Percentiles rank a stretch among this genome's conserved stretches.
phyloP scores from a whole-genome alignment of 2,888 invertebrate genomes.

The Aporophyla nigra region DNA sequence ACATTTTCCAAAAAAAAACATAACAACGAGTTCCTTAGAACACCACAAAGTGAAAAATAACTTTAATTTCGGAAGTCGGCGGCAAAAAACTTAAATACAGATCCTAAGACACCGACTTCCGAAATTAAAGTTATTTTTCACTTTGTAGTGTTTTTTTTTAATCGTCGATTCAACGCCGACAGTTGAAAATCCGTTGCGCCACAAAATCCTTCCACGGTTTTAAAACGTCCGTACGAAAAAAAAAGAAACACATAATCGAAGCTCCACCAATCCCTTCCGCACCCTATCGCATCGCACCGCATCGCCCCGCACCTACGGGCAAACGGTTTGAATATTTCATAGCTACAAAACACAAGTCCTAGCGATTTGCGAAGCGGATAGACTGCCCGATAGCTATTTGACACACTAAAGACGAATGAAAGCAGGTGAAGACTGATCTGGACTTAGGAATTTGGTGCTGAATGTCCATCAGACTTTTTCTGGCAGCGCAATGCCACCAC shows the following conservation, averaged over 20 bases:
- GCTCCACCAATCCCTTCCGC: conserved; percentile 39
- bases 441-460: neutral
- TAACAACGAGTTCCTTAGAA: no score
- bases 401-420: conserved; percentile 1
- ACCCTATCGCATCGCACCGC: neutral
- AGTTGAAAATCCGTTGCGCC: no score
- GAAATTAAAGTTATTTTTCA: no score
- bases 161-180: no score
- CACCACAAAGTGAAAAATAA: no score
- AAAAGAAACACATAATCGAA: conserved; percentile 51
- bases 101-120: no score
- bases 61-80: no score
- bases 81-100: no score
- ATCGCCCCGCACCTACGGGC: conserved; percentile 40
- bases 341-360: conserved; percentile 61
- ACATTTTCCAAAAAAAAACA: no score
- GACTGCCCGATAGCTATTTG: conserved; percentile 41
- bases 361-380: conserved; percentile 54
- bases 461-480: neutral
- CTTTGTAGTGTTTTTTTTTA: no score
- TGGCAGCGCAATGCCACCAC: neutral
- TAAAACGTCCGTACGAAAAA: conserved; percentile 14
- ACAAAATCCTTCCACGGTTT: no score
- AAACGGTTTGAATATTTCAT: conserved; percentile 76
- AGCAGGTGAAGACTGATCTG: conserved; percentile 38